Conservation (phyloP, 2,888 invertebrate species). For the Sesia apiformis region DNA sequence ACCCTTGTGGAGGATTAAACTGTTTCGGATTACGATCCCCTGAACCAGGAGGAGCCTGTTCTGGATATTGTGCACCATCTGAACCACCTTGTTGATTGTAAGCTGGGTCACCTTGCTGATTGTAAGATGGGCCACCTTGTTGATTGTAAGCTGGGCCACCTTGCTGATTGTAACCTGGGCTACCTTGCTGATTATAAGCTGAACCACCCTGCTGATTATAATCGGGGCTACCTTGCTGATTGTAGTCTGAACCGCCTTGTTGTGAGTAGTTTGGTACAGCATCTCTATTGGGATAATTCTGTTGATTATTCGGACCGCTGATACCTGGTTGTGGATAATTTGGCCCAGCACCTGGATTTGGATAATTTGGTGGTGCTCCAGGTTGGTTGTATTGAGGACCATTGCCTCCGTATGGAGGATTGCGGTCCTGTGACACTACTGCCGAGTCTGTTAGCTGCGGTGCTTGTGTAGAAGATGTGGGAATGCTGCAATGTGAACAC, state of each 20-base stretch:
- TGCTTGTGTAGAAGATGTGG: slow-evolving; percentile 58
- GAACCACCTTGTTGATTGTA: slow-evolving; percentile 5
- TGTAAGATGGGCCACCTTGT: slow-evolving; percentile 5
- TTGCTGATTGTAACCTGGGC: slow-evolving; percentile 1
- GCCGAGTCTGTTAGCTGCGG: slow-evolving; percentile 22
- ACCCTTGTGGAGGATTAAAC: slow-evolving; percentile 10
- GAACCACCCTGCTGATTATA: slow-evolving; percentile 2
- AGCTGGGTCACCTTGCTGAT: slow-evolving; percentile 5
- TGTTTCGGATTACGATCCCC: slow-evolving; percentile 29
- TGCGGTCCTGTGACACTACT: slow-evolving; percentile 13
- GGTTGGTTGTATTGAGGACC: background rate
- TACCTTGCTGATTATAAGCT: slow-evolving; percentile 11
- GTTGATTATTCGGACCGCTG: background rate
- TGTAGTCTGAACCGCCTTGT: background rate
- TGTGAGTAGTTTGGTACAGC: slow-evolving; percentile 4
- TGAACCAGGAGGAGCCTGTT: slow-evolving; percentile 6
- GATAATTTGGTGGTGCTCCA: background rate
- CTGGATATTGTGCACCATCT: slow-evolving; percentile 5
- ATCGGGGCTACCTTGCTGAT: slow-evolving; percentile 4
- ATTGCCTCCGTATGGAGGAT: slow-evolving; percentile 1
- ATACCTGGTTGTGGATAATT: slow-evolving; percentile 6
- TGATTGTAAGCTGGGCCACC: slow-evolving; percentile 6
- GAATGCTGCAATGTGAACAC: slow-evolving; percentile 76
- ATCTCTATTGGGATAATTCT: slow-evolving; percentile 4
- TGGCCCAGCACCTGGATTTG: slow-evolving; percentile 1